phyloP scores from a whole-genome alignment of 2,797 vertebrate species.

The Austrolebias charrua region DNA sequence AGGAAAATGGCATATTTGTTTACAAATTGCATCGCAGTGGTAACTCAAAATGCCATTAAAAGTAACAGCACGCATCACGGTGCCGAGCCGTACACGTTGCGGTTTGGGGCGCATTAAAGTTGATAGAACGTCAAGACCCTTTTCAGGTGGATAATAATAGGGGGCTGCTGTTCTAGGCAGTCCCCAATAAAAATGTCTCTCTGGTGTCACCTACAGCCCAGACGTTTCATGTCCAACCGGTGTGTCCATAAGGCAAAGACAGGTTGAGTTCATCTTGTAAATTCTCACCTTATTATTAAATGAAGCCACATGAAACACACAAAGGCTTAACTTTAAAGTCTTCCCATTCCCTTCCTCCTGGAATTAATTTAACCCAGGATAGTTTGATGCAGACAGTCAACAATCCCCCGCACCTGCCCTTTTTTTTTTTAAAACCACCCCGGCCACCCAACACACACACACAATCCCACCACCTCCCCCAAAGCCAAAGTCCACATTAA shows the following conservation, averaged over 20 bases:
- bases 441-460: constrained; percentile 13
- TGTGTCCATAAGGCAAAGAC: not conserved
- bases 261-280: not conserved
- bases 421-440: not conserved
- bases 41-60: too few relatives aligned
- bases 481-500: constrained; percentile 82
- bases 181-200: not conserved
- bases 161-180: too few relatives aligned
- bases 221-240: not conserved
- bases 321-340: constrained; percentile 21
- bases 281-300: constrained; percentile 11
- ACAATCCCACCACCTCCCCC: not conserved
- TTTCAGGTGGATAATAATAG: too few relatives aligned
- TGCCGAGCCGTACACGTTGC: too few relatives aligned
- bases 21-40: too few relatives aligned
- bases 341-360: not conserved
- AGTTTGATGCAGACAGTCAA: constrained; percentile 27
- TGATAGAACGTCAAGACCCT: too few relatives aligned
- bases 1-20: too few relatives aligned
- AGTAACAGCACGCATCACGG: too few relatives aligned
- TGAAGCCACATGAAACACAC: constrained; percentile 7
- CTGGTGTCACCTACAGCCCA: constrained; percentile 14
- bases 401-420: constrained; percentile 8
- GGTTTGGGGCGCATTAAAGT: too few relatives aligned
- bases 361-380: constrained; percentile 31